phyloP scores from a whole-genome alignment of 2,797 vertebrate species.

The Hoplostethus mediterraneus region DNA sequence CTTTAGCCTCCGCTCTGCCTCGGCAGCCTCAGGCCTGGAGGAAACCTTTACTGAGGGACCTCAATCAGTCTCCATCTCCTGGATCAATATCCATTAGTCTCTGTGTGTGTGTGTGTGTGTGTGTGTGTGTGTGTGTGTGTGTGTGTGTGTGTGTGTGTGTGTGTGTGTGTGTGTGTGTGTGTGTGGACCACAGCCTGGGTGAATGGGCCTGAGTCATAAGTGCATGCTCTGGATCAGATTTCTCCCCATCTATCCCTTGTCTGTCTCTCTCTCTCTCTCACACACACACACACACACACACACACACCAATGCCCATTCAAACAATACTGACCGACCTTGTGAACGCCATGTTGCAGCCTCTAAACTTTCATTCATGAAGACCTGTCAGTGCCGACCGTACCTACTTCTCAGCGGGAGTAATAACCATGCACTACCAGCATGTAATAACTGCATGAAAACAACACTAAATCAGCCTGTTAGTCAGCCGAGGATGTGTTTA shows the following conservation, averaged over 20 bases:
- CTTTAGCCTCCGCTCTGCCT: constrained; percentile 59
- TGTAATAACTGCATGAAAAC: constrained; percentile 52
- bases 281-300: constrained; percentile 8
- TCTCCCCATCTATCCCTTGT: constrained; percentile 46
- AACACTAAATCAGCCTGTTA: constrained; percentile 50
- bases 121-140: constrained; percentile 16
- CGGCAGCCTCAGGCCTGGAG: constrained; percentile 73
- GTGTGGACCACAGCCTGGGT: constrained; percentile 65
- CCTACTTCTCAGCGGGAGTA: constrained; percentile 18
- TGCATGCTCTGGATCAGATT: constrained; percentile 72
- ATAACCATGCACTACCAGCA: constrained; percentile 27
- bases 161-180: constrained; percentile 3
- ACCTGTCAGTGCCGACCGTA: constrained; percentile 6
- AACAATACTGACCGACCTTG: constrained; percentile 48
- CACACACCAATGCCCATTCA: constrained; percentile 60
- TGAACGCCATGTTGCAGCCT: constrained; percentile 46
- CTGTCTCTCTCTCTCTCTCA: constrained; percentile 39
- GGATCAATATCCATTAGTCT: constrained; percentile 84
- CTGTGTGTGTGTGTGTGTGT: constrained; percentile 3
- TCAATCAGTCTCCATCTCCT: constrained; percentile 78
- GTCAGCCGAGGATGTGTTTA: constrained; percentile 59
- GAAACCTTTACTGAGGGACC: constrained; percentile 70
- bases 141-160: constrained; percentile 9
- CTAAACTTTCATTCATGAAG: constrained; percentile 66
- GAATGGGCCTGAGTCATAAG: constrained; percentile 77